Conservation (phyloP, 2,797 vertebrate genomes). For the Sebastiscus albofasciatus region DNA sequence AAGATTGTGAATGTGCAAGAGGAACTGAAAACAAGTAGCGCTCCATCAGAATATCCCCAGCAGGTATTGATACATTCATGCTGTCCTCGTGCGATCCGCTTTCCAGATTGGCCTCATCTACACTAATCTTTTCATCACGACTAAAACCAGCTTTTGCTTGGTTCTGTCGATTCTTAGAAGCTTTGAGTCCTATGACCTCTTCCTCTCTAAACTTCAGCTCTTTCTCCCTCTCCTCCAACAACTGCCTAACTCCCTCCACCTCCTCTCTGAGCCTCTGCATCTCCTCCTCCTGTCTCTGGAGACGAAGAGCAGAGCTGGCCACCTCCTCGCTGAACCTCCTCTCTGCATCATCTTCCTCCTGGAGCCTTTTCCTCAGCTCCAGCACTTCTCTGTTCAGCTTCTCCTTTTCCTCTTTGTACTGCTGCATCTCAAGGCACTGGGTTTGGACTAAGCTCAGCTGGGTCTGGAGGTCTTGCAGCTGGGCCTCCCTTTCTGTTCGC, state of each 20-base stretch:
- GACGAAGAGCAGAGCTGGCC: conserved; percentile 53
- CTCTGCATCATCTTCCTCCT: conserved; percentile 62
- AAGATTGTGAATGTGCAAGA: conserved; percentile 55
- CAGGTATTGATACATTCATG: conserved; percentile 46
- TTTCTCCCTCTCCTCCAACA: conserved; percentile 68
- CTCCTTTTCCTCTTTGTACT: conserved; percentile 83
- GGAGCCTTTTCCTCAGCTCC: conserved; percentile 74
- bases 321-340: conserved; percentile 57
- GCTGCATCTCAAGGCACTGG: conserved; percentile 76
- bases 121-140: conserved; percentile 13
- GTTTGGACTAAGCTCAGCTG: conserved; percentile 72
- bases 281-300: conserved; percentile 65
- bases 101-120: conserved; percentile 39
- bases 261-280: conserved; percentile 64
- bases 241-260: conserved; percentile 58
- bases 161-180: conserved; percentile 69
- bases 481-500: conserved; percentile 67
- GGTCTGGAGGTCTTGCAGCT: conserved; percentile 71
- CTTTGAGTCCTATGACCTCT: conserved; percentile 63
- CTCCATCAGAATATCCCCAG: conserved; percentile 77
- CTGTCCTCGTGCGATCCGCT: conserved; percentile 35
- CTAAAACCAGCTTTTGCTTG: conserved; percentile 51
- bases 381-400: conserved; percentile 80
- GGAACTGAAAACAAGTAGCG: conserved; percentile 81
- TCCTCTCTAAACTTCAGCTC: conserved; percentile 65